Conservation (phyloP, 2,113 vertebrate genomes). For the Malurus melanocephalus region DNA sequence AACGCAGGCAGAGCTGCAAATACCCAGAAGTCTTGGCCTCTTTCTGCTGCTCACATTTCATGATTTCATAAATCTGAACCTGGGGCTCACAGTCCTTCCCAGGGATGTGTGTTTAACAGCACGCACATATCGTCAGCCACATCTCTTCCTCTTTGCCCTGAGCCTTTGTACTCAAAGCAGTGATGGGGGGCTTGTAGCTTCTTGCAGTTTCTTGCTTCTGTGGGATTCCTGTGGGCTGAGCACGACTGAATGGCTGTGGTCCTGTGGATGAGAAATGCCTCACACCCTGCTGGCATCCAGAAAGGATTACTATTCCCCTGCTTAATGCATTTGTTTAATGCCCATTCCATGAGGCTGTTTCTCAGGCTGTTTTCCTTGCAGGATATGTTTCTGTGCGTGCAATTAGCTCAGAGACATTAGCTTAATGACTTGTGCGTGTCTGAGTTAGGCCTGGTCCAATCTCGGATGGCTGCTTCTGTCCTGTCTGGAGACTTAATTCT, state of each 20-base stretch:
- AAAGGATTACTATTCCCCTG: conserved; percentile 22
- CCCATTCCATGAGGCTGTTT: conserved; percentile 9
- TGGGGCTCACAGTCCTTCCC: neutral
- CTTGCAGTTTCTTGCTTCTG: conserved; percentile 49
- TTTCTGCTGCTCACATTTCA: neutral
- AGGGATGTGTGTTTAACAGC: conserved; percentile 30
- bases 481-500: conserved; percentile 14
- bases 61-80: neutral
- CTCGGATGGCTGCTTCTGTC: conserved; percentile 22
- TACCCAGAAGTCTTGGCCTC: neutral
- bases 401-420: conserved; percentile 51
- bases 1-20: conserved; percentile 1
- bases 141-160: conserved; percentile 23
- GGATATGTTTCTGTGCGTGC: neutral
- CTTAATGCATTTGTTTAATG: neutral
- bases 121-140: accelerated
- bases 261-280: conserved; percentile 41
- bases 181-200: conserved; percentile 6
- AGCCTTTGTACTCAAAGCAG: neutral
- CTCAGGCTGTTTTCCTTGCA: conserved; percentile 39
- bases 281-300: conserved; percentile 7
- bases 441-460: neutral
- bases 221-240: conserved; percentile 42
- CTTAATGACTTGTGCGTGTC: conserved; percentile 41
- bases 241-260: neutral